Conservation (phyloP, 2,797 vertebrate genomes). For the Poecile montanus region DNA sequence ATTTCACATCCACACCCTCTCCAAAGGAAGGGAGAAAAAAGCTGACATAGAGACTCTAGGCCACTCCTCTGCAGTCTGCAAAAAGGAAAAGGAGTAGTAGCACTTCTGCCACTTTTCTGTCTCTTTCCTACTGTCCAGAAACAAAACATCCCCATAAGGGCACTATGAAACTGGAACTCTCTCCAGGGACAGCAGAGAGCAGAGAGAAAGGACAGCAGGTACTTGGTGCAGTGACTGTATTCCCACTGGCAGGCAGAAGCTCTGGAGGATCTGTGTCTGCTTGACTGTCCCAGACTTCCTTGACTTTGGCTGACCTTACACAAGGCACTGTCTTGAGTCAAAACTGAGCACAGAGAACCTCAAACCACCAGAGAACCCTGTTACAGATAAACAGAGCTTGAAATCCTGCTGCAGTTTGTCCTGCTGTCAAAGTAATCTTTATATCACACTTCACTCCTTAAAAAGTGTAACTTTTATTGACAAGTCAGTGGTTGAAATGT, state of each 20-base stretch:
- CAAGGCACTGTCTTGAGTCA: not conserved
- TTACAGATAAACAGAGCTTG: not conserved
- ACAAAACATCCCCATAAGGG: not conserved
- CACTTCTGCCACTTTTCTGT: not conserved
- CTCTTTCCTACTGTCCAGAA: not conserved
- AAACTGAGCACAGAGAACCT: not conserved
- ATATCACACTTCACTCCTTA: not conserved
- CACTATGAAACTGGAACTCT: not conserved
- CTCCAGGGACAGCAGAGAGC: not conserved
- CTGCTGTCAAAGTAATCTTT: not conserved
- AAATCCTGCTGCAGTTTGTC: not conserved
- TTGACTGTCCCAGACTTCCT: not conserved
- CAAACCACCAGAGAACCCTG: not conserved
- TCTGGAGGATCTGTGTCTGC: not conserved
- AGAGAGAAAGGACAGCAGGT: not conserved
- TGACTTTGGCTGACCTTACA: not conserved
- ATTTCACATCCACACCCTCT: slow-evolving; percentile 26
- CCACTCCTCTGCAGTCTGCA: not conserved
- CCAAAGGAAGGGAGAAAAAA: not conserved
- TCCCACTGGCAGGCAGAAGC: not conserved
- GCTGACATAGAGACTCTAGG: not conserved
- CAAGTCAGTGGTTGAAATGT: not conserved
- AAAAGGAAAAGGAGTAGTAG: not conserved
- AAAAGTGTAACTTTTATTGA: slow-evolving; percentile 54
- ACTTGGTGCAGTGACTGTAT: not conserved